Evolutionary conservation across 1,140 invertebrate species (phyloP), one percentile per base, ranked within the genome.

Genomic region (Pectinophora gossypiella): DNA sequence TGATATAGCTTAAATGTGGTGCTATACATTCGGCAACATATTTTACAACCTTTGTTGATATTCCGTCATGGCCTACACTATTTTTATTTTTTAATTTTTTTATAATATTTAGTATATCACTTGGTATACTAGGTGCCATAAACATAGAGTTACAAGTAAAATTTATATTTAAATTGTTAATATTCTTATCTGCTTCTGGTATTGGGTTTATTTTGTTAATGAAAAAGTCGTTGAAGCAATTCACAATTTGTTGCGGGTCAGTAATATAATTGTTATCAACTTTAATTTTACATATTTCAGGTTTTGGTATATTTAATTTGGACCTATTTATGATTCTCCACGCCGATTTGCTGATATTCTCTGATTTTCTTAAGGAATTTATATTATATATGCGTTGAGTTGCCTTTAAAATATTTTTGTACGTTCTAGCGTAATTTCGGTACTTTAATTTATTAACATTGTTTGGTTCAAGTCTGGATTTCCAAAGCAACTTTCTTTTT

Each of bases 151-250:
- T n/a, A n/a, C n/a, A n/a, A n/a, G n/a, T n/a, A n/a, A n/a, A n/a
- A n/a, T n/a, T n/a, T n/a, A n/a, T n/a, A n/a, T n/a, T n/a, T n/a
- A n/a, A n/a, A n/a, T n/a, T n/a, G n/a, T n/a, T n/a, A n/a, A n/a
- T n/a, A n/a, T n/a, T n/a, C n/a, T n/a, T n/a, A n/a, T n/a, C n/a
- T n/a, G n/a, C n/a, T n/a, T n/a, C n/a, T n/a, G n/a, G n/a, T n/a
- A n/a, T n/a, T n/a, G n/a, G n/a, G n/a, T n/a, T 51, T 32, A 32
- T 16, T 45, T 15, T 12, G 7, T 44, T 35, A 19, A 51, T 16
- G 15, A 44, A 51, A 15, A 16, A 27, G 23, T 51, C 36, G n/a
- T 51, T 51, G 35, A 51, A 51, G 13, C 21, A 19, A 19, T 51
- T 19, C 16, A 42, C 50, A 32, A 51, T 51, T 10, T 45, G 13